Evolutionary conservation across 2,888 invertebrate species (phyloP), one percentile per base, ranked within the genome.

Genomic region (Cheiracanthium punctorium): DNA sequence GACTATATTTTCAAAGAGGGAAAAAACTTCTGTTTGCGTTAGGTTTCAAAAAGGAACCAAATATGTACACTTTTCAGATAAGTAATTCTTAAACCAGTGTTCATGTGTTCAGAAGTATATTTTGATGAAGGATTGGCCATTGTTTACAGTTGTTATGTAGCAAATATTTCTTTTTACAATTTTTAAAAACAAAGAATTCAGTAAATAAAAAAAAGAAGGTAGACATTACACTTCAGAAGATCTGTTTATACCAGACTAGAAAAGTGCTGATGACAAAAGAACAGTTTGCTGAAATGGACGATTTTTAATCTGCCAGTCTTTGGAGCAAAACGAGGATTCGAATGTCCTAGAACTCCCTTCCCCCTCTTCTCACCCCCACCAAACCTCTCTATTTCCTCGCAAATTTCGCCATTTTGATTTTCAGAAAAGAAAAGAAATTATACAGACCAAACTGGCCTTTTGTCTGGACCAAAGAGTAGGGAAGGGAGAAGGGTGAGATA

Each of bases 361-460:
- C 41, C 41, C n/a, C n/a, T 52, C n/a, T n/a, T n/a, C n/a, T n/a
- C n/a, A n/a, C n/a, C n/a, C n/a, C n/a, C n/a, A n/a, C n/a, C n/a
- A n/a, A n/a, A n/a, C n/a, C n/a, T n/a, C n/a, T n/a, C 33, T 73
- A 37, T 37, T 37, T 10, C 58, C 82, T 75, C 65, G 30, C 84
- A 52, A 77, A 67, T 58, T 77, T 58, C 79, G 79, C 74, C 79
- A 85, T 85, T 85, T 85, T 79, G 73, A 79, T 67, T 85, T 82
- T 74, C 69, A 52, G 65, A 29, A 71, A 64, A 70, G 58, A 33
- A 82, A 79, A 71, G 43, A 77, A 85, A 85, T 85, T 85, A 85
- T 85, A 85, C 84, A 85, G 79, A 79, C 32, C 65, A 80, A 85
- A 79, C 84, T 85, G 74, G 58, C 79, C 84, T 80, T 84, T 85